Evolutionary conservation across 92 coral and sea anemone genomes (phyloP).

Genomic region (Phenganax subtilis): DNA sequence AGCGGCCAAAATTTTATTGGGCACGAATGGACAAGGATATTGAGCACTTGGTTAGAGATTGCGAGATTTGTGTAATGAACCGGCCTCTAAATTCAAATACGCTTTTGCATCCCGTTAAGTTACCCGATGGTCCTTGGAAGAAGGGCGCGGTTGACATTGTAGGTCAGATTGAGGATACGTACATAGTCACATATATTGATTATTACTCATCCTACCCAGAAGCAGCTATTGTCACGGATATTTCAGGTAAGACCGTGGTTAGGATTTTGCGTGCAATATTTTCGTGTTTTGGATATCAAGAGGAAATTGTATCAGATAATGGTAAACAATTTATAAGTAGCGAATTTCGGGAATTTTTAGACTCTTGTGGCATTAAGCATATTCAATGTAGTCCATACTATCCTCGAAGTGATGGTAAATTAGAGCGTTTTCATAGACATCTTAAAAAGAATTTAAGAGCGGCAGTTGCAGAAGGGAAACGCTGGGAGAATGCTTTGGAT

Average conservation of each 20-base stretch:
- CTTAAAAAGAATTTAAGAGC: slow-evolving; percentile 43
- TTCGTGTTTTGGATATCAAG: slow-evolving; percentile 54
- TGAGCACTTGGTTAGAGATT: slow-evolving; percentile 46
- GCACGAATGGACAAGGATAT: slow-evolving; percentile 52
- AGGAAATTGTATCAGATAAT: slow-evolving; percentile 11
- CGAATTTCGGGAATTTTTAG: slow-evolving; percentile 15
- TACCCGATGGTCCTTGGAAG: slow-evolving; percentile 54
- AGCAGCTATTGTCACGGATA: slow-evolving; percentile 28
- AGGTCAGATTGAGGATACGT: slow-evolving; percentile 51
- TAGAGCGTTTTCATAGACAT: slow-evolving; percentile 14
- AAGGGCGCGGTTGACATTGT: slow-evolving; percentile 54
- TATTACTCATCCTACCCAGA: slow-evolving; percentile 51
- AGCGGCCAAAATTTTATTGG: slow-evolving; percentile 51
- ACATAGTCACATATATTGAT: slow-evolving; percentile 45
- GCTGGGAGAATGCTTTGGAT: slow-evolving; percentile 38
- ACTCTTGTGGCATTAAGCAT: slow-evolving; percentile 52
- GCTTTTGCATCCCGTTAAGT: slow-evolving; percentile 41
- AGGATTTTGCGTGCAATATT: slow-evolving; percentile 44
- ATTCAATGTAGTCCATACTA: slow-evolving; percentile 46
- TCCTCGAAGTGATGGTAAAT: slow-evolving; percentile 52
- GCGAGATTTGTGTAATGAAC: slow-evolving; percentile 44
- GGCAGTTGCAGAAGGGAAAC: slow-evolving; percentile 45
- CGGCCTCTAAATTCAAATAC: slow-evolving; percentile 50
- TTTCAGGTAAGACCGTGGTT: slow-evolving; percentile 46
- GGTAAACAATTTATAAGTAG: slow-evolving; percentile 48